Evolutionary conservation across 2,888 invertebrate species (phyloP).

Genomic region (Piscicola geometra): DNA sequence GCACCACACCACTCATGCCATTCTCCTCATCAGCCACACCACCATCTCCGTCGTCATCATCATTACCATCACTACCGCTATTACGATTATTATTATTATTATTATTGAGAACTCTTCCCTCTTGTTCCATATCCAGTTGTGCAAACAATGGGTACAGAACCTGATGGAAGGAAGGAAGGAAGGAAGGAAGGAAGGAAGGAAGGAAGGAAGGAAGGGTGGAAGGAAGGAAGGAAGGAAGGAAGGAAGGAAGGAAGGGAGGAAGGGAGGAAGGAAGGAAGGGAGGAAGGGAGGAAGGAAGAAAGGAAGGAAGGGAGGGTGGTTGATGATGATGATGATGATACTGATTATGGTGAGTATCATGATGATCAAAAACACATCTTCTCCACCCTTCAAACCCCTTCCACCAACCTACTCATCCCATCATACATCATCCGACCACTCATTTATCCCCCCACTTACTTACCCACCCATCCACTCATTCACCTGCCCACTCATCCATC

Average conservation of each 20-base stretch:
- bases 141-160: constrained; percentile 95
- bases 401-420: neutral
- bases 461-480: neutral
- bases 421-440: neutral
- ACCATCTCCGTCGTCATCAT: neutral
- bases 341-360: too few relatives aligned
- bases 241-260: neutral
- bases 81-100: too few relatives aligned
- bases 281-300: too few relatives aligned
- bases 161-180: too few relatives aligned
- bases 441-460: neutral
- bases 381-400: too few relatives aligned
- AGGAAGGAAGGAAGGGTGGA: constrained; percentile 8
- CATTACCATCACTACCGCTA: neutral
- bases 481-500: constrained; percentile 2
- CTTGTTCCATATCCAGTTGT: constrained; percentile 80
- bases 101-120: constrained; percentile 17
- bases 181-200: too few relatives aligned
- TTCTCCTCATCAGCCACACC: neutral
- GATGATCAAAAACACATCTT: too few relatives aligned
- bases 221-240: neutral
- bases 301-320: too few relatives aligned
- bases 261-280: neutral
- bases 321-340: too few relatives aligned
- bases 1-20: constrained; percentile 46